phyloP scores from a whole-genome alignment of 2,888 invertebrate genomes.

The Aphidius colemani region DNA sequence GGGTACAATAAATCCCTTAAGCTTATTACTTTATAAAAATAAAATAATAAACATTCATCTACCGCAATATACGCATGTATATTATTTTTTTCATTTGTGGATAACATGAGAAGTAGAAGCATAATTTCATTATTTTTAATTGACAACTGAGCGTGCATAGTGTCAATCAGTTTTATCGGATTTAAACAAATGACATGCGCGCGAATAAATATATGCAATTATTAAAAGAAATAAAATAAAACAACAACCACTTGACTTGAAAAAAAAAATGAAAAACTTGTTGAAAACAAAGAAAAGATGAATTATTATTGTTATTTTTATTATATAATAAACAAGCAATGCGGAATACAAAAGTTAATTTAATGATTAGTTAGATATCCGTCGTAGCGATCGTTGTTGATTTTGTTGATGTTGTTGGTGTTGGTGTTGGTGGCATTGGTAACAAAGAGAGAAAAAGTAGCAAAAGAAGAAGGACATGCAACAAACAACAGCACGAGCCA shows the following conservation, averaged over 20 bases:
- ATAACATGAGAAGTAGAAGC: constrained; percentile 36
- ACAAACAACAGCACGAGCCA: constrained; percentile 31
- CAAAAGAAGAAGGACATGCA: constrained; percentile 12
- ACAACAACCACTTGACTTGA: no score
- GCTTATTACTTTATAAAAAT: constrained; percentile 51
- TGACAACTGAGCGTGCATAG: constrained; percentile 52
- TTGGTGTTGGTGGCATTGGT: no score
- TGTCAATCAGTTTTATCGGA: constrained; percentile 52
- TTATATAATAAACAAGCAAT: constrained; percentile 35
- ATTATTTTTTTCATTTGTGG: no score
- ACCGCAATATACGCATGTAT: no score
- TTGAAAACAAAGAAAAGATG: constrained; percentile 34
- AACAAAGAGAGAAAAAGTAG: not conserved
- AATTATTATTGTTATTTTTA: no score
- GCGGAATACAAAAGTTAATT: not conserved
- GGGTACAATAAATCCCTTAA: constrained; percentile 50
- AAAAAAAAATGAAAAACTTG: no score
- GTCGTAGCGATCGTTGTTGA: constrained; percentile 1
- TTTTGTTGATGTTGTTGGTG: no score
- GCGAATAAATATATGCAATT: no score
- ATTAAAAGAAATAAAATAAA: no score
- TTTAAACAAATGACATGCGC: no score
- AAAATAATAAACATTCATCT: not conserved
- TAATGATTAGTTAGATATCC: constrained; percentile 16
- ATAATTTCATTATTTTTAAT: constrained; percentile 56